Percentiles rank a stretch among this genome's conserved stretches.
Evolutionary conservation across 2,113 vertebrate species (phyloP).

Genomic region (Scopus umbretta): DNA sequence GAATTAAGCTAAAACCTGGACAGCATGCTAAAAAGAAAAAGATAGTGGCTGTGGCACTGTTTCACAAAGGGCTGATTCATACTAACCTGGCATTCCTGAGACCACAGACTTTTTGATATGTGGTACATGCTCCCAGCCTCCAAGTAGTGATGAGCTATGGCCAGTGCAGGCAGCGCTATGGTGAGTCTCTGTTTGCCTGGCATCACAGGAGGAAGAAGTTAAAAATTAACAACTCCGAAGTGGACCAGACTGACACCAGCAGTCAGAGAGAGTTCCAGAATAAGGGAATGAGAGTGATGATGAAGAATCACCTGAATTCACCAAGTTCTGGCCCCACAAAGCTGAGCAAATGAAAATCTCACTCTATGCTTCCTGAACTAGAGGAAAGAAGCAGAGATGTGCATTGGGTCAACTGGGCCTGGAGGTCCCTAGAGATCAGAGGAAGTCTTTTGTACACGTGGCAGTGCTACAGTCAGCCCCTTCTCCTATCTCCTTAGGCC

Average conservation of each 20-base stretch:
- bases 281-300: background rate
- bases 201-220: background rate
- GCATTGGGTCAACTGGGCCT: background rate
- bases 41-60: background rate
- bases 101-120: background rate
- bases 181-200: background rate
- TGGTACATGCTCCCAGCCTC: background rate
- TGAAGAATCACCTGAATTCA: background rate
- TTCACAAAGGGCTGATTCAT: background rate
- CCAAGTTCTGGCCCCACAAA: background rate
- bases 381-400: background rate
- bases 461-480: background rate
- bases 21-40: background rate
- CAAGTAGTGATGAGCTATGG: background rate
- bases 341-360: background rate
- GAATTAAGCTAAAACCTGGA: no score
- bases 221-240: background rate
- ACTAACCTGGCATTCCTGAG: background rate
- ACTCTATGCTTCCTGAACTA: background rate
- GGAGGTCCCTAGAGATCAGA: background rate
- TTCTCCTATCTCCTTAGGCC: background rate
- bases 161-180: background rate
- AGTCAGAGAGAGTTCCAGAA: background rate
- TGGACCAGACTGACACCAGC: background rate
- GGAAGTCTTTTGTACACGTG: background rate